These are phyloP conservation scores for Diadema setosum DNA, from an alignment of 35 echinoderm and acorn worm species.

Conservation along the genomic window DNA sequence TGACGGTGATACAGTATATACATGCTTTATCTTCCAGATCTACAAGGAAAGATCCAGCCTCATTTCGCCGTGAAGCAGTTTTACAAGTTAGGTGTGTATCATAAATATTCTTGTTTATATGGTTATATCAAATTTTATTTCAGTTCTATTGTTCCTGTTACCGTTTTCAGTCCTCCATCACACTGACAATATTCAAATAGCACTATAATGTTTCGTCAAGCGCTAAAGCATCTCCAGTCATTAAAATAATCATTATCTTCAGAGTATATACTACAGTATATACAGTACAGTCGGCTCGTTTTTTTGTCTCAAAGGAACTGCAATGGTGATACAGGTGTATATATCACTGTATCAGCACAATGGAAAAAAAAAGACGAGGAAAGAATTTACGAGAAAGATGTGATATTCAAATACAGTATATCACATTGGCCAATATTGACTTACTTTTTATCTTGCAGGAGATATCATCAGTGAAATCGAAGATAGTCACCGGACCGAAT, in stretches of 20 bases:
- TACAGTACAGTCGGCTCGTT: not conserved
- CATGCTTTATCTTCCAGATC: not conserved
- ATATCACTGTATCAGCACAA: not conserved
- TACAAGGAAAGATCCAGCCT: not conserved
- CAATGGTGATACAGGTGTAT: not conserved
- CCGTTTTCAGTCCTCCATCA: not conserved
- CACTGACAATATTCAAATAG: not conserved
- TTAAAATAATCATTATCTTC: not conserved
- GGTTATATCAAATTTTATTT: not conserved
- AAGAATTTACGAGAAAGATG: not conserved
- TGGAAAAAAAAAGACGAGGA: not conserved
- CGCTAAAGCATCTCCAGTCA: not conserved
- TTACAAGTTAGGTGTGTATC: not conserved
- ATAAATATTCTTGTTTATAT: not conserved
- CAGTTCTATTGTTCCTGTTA: not conserved
- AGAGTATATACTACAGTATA: not conserved
- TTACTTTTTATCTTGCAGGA: not conserved
- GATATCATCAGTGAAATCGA: not conserved
- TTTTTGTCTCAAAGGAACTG: not conserved
- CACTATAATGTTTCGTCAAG: not conserved
- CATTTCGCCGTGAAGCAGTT: conserved; percentile 12
- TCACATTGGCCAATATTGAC: not conserved
- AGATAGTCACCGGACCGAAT: not conserved
- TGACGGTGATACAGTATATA: too few relatives aligned
- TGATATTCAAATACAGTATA: not conserved